phyloP scores from a whole-genome alignment of 2,797 vertebrate species.

The Masticophis lateralis region DNA sequence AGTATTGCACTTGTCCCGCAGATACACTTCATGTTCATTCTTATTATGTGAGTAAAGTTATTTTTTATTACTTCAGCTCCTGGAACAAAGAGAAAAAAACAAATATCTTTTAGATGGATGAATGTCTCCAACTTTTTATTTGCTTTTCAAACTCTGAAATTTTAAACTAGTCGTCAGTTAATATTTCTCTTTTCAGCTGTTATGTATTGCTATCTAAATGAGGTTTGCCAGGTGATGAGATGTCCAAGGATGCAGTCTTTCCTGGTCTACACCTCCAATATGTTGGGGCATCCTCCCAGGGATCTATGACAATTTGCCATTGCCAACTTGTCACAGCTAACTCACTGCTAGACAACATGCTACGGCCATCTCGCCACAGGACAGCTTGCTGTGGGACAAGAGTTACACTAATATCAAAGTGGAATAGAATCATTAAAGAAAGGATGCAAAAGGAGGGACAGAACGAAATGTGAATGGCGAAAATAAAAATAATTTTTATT shows the following conservation, averaged over 20 bases:
- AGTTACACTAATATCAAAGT: no score
- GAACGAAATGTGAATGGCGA: no score
- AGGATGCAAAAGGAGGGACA: no score
- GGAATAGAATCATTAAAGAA: no score
- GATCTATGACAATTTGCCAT: no score
- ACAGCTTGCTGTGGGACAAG: no score
- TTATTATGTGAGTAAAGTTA: background rate
- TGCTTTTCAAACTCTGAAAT: conserved; percentile 43
- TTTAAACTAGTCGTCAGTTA: conserved; percentile 24
- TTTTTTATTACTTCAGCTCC: conserved; percentile 40
- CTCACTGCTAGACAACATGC: no score
- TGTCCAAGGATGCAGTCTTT: background rate
- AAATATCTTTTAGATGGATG: conserved; percentile 30
- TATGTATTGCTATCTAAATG: conserved; percentile 48
- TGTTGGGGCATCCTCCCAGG: background rate
- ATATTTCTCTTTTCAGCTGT: conserved; percentile 39
- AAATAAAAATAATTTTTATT: no score
- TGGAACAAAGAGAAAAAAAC: conserved; percentile 44
- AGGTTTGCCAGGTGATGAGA: conserved; percentile 17
- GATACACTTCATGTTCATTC: conserved; percentile 36
- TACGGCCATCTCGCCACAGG: no score
- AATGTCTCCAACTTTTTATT: conserved; percentile 22
- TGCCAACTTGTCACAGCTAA: no score
- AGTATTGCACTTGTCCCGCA: conserved; percentile 12
- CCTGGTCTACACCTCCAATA: background rate